phyloP scores from a whole-genome alignment of 2,797 vertebrate genomes.

The Taeniopygia guttata region DNA sequence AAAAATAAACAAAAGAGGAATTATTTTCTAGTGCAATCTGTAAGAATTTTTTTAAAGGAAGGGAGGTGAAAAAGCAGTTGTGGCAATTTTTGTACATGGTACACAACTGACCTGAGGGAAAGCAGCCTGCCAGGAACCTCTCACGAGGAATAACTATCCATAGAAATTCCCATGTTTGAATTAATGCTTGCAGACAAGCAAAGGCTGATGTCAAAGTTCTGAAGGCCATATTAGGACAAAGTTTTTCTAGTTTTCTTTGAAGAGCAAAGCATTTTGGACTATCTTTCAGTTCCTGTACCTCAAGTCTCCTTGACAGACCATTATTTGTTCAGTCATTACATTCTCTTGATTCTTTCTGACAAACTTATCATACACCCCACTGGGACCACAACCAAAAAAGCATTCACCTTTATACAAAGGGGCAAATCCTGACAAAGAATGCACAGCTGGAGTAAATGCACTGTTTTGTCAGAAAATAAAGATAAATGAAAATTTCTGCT shows the following conservation, averaged over 20 bases:
- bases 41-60: background rate
- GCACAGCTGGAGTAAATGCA: background rate
- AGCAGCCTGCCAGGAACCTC: background rate
- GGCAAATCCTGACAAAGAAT: conserved; percentile 3
- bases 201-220: conserved; percentile 35
- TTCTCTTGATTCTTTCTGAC: conserved; percentile 42
- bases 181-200: conserved; percentile 42
- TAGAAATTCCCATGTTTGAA: background rate
- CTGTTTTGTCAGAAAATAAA: background rate
- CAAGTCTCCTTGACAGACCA: conserved; percentile 42
- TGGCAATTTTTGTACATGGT: background rate
- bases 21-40: background rate
- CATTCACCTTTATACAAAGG: conserved; percentile 15
- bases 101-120: background rate
- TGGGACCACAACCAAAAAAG: conserved; percentile 16
- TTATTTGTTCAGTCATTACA: conserved; percentile 46
- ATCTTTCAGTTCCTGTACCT: conserved; percentile 40
- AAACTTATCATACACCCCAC: conserved; percentile 27
- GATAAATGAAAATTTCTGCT: background rate
- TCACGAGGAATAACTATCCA: background rate
- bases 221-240: conserved; percentile 48
- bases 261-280: background rate
- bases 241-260: conserved; percentile 44
- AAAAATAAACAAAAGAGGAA: background rate
- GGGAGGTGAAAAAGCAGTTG: background rate